Base-by-base conservation (phyloP, 1,140 invertebrate genomes). In the Medauroidea extradentata region DNA sequence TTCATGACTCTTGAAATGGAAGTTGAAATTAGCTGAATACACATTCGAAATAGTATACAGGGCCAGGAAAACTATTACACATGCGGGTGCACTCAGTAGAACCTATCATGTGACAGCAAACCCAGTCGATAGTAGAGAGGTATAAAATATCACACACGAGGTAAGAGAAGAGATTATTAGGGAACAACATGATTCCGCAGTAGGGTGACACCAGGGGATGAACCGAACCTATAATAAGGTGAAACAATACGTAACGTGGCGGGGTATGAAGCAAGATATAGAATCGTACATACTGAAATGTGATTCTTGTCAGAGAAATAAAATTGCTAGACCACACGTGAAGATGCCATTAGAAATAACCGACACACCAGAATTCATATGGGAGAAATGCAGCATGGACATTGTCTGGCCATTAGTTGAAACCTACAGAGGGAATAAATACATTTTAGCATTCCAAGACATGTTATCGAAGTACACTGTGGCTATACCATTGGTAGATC, bases 21-120 rank as follows among this genome's bases (percentile, higher is more conserved):
- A 65, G 44, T 54, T 74, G 0, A 64, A 67, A 61, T 46, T 75
- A 18, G 62, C 60, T 23, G 70, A 74, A 60, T 73, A 69, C 57
- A 63, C 74, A 3, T 75, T 71, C 60, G 64, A 76, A 48, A 69
- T 80, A 9, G 52, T 68, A 11, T 75, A 81, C 62, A 72, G 74
- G 62, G 52, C 69, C 27, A 73, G 74, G 1, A 69, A 58, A 51
- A 44, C 61, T 29, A 74, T 75, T 54, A 57, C 52, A 5, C 69
- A 72, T 38, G 73, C 70, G 0, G 73, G 76, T 53, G 66, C 68
- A 2, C 43, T 63, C 16, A 73, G 16, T 39, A 18, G 50, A 8
- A 19, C 60, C 56, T 8, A 44, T 61, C 2, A n/a, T 19, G 1
- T 52, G 57, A 61, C 29, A 41, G 2, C 1, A 2, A 19, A 54